These are phyloP conservation scores for Calephelis perditalis DNA, from an alignment of 2,888 invertebrate species.

Conservation along the genomic window DNA sequence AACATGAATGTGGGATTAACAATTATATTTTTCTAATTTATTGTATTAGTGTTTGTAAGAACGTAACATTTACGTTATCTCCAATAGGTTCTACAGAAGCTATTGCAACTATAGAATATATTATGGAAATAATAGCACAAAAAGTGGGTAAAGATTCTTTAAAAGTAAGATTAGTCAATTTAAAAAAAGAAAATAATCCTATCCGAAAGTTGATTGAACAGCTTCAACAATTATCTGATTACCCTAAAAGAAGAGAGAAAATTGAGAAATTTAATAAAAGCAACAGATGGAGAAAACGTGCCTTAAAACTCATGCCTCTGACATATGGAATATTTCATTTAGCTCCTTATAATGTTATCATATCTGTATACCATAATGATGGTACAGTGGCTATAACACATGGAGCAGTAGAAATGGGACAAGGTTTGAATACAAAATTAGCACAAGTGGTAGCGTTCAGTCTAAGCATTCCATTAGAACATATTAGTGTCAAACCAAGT, in stretches of 20 bases:
- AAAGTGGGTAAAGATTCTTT: slow-evolving; percentile 76
- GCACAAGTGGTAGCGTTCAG: slow-evolving; percentile 86
- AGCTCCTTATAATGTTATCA: slow-evolving; percentile 77
- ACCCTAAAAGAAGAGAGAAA: slow-evolving; percentile 57
- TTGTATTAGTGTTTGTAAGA: no score
- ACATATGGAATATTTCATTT: slow-evolving; percentile 77
- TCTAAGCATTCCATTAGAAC: slow-evolving; percentile 83
- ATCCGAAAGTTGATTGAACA: slow-evolving; percentile 72
- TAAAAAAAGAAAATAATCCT: slow-evolving; percentile 60
- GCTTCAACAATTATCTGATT: slow-evolving; percentile 72
- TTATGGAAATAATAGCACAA: slow-evolving; percentile 83
- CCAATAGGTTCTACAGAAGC: slow-evolving; percentile 78
- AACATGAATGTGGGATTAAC: no score
- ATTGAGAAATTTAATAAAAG: slow-evolving; percentile 75
- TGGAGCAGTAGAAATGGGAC: slow-evolving; percentile 86
- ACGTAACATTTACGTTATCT: no score
- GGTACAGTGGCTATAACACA: slow-evolving; percentile 83
- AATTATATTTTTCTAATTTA: no score
- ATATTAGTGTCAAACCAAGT: slow-evolving; percentile 81
- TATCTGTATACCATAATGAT: slow-evolving; percentile 83
- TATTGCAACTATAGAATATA: slow-evolving; percentile 78
- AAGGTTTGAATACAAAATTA: slow-evolving; percentile 89
- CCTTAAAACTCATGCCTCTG: slow-evolving; percentile 82
- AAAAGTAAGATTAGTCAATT: slow-evolving; percentile 76
- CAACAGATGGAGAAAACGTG: slow-evolving; percentile 88